Percentiles rank a stretch among this genome's conserved stretches.
Conservation (phyloP, 2,113 vertebrate genomes). For the Apodemus sylvaticus region DNA sequence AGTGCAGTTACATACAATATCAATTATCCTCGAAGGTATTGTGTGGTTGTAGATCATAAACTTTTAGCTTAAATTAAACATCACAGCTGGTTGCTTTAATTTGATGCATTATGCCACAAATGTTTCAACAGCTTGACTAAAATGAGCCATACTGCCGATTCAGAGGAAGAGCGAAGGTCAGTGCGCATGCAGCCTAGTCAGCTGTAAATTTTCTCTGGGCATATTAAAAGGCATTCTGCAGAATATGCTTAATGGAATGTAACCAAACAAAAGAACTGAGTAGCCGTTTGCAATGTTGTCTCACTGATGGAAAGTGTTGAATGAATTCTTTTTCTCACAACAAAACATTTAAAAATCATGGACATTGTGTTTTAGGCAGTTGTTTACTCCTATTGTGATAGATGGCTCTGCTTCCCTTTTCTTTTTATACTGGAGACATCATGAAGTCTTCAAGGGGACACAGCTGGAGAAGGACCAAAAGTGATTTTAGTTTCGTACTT, state of each 20-base stretch:
- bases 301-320: constrained; percentile 47
- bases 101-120: constrained; percentile 86
- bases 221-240: constrained; percentile 72
- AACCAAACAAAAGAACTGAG: constrained; percentile 59
- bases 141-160: constrained; percentile 83
- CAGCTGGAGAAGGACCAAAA: neutral
- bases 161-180: constrained; percentile 83
- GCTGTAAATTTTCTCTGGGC: constrained; percentile 78
- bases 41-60: constrained; percentile 86
- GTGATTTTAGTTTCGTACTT: neutral
- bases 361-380: constrained; percentile 17
- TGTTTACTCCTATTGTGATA: constrained; percentile 4
- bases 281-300: constrained; percentile 28
- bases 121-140: constrained; percentile 88
- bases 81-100: constrained; percentile 89
- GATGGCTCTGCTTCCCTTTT: neutral
- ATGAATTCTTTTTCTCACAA: constrained; percentile 41
- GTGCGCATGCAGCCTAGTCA: constrained; percentile 61
- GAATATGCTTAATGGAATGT: constrained; percentile 55
- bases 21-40: constrained; percentile 81
- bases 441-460: neutral
- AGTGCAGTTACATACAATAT: constrained; percentile 78
- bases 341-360: constrained; percentile 23
- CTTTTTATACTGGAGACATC: neutral
- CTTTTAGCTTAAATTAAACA: constrained; percentile 87